Evolutionary conservation across 2,797 vertebrate species (phyloP).

Genomic region (Poecilia picta): DNA sequence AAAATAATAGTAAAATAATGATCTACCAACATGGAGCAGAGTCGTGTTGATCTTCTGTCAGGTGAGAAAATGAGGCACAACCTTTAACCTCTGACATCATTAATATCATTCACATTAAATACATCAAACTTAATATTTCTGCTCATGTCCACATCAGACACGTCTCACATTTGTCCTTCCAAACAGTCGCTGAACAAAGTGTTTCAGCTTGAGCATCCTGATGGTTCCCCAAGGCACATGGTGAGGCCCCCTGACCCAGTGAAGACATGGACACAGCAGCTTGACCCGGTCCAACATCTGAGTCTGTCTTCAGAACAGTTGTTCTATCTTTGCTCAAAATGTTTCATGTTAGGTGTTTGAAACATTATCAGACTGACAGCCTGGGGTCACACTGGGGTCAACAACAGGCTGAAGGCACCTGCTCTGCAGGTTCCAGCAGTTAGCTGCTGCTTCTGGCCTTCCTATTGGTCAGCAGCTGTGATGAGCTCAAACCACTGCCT

Average conservation of each 20-base stretch:
- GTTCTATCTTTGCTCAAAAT: background rate
- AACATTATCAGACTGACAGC: background rate
- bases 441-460: constrained; percentile 17
- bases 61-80: background rate
- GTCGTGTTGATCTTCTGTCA: background rate
- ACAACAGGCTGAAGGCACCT: constrained; percentile 77
- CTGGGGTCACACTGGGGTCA: constrained; percentile 21
- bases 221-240: background rate
- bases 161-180: constrained; percentile 44
- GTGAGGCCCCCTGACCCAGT: background rate
- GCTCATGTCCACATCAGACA: constrained; percentile 25
- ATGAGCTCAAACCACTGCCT: constrained; percentile 98
- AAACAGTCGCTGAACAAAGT: background rate
- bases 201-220: background rate
- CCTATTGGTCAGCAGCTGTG: constrained; percentile 84
- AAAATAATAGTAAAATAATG: background rate
- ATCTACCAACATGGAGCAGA: background rate
- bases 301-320: background rate
- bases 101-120: background rate
- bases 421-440: background rate
- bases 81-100: background rate
- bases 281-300: background rate
- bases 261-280: background rate
- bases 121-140: background rate
- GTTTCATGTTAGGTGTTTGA: background rate